Conservation (phyloP, 2,888 invertebrate genomes). For the Noctua janthe region DNA sequence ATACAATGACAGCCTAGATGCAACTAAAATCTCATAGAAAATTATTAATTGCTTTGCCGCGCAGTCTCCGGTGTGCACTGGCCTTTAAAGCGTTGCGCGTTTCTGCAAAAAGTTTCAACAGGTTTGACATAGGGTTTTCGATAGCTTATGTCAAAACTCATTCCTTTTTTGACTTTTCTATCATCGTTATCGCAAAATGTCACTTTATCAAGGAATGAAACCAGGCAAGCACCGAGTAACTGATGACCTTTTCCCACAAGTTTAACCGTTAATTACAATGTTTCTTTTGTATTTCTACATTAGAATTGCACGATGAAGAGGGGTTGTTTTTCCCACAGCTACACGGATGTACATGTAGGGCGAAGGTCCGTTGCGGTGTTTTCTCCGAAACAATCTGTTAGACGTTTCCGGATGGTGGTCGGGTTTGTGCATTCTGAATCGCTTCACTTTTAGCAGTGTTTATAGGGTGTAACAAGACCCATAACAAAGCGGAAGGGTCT, state of each 20-base stretch:
- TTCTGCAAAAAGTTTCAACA: too few species aligned
- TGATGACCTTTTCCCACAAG: slow-evolving; percentile 3
- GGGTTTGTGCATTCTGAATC: neutral
- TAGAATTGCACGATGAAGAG: slow-evolving; percentile 14
- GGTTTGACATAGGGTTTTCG: neutral
- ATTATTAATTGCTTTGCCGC: neutral
- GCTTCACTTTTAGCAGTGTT: neutral
- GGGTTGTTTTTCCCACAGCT: slow-evolving; percentile 48
- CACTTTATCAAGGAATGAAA: neutral
- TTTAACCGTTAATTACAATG: slow-evolving; percentile 2
- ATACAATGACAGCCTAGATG: neutral
- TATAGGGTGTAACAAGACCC: too few species aligned
- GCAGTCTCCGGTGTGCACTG: too few species aligned
- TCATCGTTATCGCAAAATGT: neutral
- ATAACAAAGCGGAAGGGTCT: too few species aligned
- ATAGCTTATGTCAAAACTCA: neutral
- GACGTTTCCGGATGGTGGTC: neutral
- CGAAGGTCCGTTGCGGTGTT: slow-evolving; percentile 15
- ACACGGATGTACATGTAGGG: slow-evolving; percentile 52
- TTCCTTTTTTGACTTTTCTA: neutral
- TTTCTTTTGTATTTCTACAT: slow-evolving; percentile 1
- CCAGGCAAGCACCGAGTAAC: neutral
- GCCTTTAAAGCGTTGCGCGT: too few species aligned
- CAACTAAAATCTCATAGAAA: neutral
- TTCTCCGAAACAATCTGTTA: slow-evolving; percentile 3